These are phyloP conservation scores for Drosophila paracracens DNA, from an alignment of 2,888 invertebrate species.

Conservation along the genomic window DNA sequence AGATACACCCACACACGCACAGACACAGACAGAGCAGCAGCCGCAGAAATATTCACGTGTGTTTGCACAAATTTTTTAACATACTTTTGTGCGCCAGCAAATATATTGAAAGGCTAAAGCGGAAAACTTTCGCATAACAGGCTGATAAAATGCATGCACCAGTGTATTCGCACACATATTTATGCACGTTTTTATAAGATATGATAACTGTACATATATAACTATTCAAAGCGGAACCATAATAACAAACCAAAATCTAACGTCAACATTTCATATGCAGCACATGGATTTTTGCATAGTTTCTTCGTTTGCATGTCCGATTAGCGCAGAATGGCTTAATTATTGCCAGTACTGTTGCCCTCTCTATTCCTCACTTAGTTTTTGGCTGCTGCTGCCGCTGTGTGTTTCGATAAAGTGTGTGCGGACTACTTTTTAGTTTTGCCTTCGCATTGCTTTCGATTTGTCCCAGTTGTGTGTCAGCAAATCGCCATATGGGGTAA, in stretches of 20 bases:
- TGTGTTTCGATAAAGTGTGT: not conserved
- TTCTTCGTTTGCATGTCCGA: constrained; percentile 34
- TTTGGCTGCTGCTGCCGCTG: not conserved
- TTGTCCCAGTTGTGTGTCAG: constrained; percentile 35
- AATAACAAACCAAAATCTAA: not conserved
- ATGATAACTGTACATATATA: constrained; percentile 23
- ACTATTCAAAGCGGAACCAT: constrained; percentile 5
- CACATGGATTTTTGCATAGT: constrained; percentile 39
- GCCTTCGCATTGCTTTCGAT: constrained; percentile 24
- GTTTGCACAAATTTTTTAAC: constrained; percentile 58
- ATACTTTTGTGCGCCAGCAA: constrained; percentile 69
- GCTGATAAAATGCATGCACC: constrained; percentile 56
- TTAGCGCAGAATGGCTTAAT: constrained; percentile 47
- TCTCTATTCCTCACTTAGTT: not conserved
- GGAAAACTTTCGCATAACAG: constrained; percentile 68
- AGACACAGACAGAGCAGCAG: not conserved
- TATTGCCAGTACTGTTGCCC: constrained; percentile 9
- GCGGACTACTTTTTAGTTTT: constrained; percentile 7
- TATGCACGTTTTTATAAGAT: not conserved
- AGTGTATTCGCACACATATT: constrained; percentile 30
- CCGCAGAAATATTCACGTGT: constrained; percentile 18
- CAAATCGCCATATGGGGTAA: constrained; percentile 22
- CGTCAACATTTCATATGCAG: not conserved
- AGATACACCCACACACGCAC: constrained; percentile 11
- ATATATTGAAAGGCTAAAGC: constrained; percentile 76